Evolutionary conservation across 2,797 vertebrate species (phyloP).

Genomic region (Psittacula derbiana): DNA sequence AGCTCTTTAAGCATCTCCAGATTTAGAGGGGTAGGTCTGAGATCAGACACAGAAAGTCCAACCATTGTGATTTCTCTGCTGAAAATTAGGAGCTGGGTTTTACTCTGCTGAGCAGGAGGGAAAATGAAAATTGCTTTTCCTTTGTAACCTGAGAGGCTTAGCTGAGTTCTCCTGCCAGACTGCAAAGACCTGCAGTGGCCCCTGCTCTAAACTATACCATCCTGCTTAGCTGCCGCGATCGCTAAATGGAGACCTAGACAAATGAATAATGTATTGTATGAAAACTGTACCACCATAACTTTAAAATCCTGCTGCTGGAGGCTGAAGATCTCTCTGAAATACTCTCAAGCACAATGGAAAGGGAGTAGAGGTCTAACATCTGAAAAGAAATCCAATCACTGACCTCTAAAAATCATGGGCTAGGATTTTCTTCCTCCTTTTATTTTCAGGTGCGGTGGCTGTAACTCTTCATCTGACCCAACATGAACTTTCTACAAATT

Average conservation of each 20-base stretch:
- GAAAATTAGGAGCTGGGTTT: constrained; percentile 16
- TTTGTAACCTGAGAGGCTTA: constrained; percentile 43
- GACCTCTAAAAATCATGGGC: background rate
- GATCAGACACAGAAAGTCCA: background rate
- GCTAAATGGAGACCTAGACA: background rate
- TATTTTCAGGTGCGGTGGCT: background rate
- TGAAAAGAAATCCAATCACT: background rate
- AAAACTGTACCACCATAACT: background rate
- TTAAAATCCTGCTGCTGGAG: background rate
- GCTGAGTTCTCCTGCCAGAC: background rate
- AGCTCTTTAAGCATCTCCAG: background rate
- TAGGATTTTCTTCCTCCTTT: background rate
- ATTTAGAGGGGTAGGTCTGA: background rate
- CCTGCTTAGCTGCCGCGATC: background rate
- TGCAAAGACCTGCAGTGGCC: constrained; percentile 21
- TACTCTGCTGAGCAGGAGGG: background rate
- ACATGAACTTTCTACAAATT: background rate
- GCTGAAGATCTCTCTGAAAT: background rate
- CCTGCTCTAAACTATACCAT: constrained; percentile 38
- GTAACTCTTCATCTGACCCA: background rate
- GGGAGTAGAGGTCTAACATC: background rate
- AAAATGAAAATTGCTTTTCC: constrained; percentile 34
- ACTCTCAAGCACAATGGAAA: background rate
- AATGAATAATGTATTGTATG: constrained; percentile 30
- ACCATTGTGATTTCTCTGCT: background rate